phyloP scores from a whole-genome alignment of 2,888 invertebrate species.

The Keiferia lycopersicella region DNA sequence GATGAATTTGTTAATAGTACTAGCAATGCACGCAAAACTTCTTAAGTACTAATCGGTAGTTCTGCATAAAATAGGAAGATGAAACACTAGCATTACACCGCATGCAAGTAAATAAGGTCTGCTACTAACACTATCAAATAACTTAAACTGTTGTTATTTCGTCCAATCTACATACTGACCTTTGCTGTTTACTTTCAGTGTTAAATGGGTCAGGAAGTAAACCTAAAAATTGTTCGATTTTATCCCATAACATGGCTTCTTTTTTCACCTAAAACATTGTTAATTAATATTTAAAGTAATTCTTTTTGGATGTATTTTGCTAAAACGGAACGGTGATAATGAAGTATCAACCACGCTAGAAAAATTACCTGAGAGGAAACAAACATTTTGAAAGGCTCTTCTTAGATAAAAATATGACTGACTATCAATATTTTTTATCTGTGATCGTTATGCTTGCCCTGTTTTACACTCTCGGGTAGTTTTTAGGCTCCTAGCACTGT shows the following conservation, averaged over 20 bases:
- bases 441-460: too few relatives aligned
- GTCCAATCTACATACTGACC: constrained; percentile 76
- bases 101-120: background rate
- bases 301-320: too few relatives aligned
- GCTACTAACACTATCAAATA: background rate
- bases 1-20: background rate
- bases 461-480: too few relatives aligned
- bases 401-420: too few relatives aligned
- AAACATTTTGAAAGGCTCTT: too few relatives aligned
- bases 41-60: background rate
- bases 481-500: too few relatives aligned
- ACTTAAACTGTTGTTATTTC: background rate
- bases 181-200: constrained; percentile 84
- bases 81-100: background rate
- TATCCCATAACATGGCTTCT: constrained; percentile 88
- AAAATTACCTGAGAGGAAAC: too few relatives aligned
- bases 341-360: too few relatives aligned
- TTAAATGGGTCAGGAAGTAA: constrained; percentile 87
- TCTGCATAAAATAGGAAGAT: too few relatives aligned
- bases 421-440: too few relatives aligned
- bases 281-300: too few relatives aligned
- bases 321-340: too few relatives aligned
- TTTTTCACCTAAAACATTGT: constrained; percentile 60
- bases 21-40: background rate
- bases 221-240: constrained; percentile 86